Base-by-base conservation (phyloP, 2,888 invertebrate genomes). In the Adineta ricciae region DNA sequence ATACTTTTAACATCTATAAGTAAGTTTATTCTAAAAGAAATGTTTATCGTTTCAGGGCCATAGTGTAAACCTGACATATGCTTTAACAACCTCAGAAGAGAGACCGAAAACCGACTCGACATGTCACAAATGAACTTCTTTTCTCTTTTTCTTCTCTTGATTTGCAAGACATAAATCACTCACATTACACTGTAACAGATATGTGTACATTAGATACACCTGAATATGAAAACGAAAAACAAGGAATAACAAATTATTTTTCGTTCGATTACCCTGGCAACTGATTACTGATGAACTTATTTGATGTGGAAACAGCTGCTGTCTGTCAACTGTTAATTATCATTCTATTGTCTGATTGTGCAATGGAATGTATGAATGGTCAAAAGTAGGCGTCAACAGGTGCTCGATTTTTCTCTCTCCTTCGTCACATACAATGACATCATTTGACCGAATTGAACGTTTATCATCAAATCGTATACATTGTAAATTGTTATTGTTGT, bases 361-460 rank as follows among this genome's bases (percentile, higher is more conserved):
- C 64, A 64, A 64, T 64, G n/a, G 27, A 64, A 64, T 64, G 16
- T 64, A 64, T 16, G 64, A 64, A 64, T 64, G 32, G 64, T 64
- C 16, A 64, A 64, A 64, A 64, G 64, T 32, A 64, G 64, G 64
- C 64, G 64, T 64, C 64, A 64, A 64, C 64, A 64, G 64, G 64
- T 64, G 32, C 32, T 64, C 64, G 32, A 32, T 64, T 32, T 11
- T 32, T 11, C 11, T 46, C 46, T 46, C 46, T 46, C 46, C 11
- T 11, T 46, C 46, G 5, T 11, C 46, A 8, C 14, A 64, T 5
- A 16, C 64, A 27, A 64, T 64, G 64, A 64, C 32, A 32, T 64
- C 32, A 64, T 64, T 9, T 64, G 32, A 11, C 32, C 32, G 14
- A 32, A 64, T 14, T 1, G 16, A 64, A 64, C 32, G 32, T 64